These are phyloP conservation scores for Agonopterix alstromeriana DNA, from an alignment of 2,888 invertebrate genomes.

Conservation along the genomic window DNA sequence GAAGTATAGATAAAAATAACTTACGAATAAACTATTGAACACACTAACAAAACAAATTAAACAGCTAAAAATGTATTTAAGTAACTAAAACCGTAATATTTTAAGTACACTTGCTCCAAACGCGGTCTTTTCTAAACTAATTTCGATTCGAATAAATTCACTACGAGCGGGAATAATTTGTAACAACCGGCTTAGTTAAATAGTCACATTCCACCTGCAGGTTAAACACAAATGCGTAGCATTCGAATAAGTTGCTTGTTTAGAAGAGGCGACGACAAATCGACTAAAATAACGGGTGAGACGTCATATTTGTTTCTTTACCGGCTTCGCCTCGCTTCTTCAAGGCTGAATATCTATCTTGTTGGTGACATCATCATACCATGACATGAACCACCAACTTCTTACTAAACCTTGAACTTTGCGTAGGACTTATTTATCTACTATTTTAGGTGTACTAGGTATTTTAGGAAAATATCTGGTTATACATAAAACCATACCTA, in stretches of 20 bases:
- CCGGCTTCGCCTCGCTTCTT: conserved; percentile 23
- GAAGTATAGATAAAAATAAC: no score
- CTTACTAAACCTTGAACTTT: conserved; percentile 8
- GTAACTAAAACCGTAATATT: background rate
- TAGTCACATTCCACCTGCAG: conserved; percentile 5
- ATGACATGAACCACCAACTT: background rate
- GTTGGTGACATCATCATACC: conserved; percentile 26
- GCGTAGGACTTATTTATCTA: background rate
- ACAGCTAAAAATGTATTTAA: background rate
- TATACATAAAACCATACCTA: no score
- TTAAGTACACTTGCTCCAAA: background rate
- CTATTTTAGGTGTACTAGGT: no score
- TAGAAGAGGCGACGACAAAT: conserved; percentile 26
- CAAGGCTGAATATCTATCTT: conserved; percentile 39
- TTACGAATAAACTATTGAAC: background rate
- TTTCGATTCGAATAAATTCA: conserved; percentile 24
- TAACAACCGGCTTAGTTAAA: conserved; percentile 15
- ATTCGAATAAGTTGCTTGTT: conserved; percentile 20
- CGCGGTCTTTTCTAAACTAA: conserved; percentile 18
- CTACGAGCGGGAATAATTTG: conserved; percentile 32
- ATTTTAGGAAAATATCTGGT: background rate
- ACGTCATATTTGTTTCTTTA: conserved; percentile 38
- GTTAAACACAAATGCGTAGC: background rate
- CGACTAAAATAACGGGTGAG: conserved; percentile 51
- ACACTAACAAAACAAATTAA: background rate